These are phyloP conservation scores for Lanistes nyassanus DNA, from an alignment of 1,140 invertebrate genomes.

Conservation along the genomic window DNA sequence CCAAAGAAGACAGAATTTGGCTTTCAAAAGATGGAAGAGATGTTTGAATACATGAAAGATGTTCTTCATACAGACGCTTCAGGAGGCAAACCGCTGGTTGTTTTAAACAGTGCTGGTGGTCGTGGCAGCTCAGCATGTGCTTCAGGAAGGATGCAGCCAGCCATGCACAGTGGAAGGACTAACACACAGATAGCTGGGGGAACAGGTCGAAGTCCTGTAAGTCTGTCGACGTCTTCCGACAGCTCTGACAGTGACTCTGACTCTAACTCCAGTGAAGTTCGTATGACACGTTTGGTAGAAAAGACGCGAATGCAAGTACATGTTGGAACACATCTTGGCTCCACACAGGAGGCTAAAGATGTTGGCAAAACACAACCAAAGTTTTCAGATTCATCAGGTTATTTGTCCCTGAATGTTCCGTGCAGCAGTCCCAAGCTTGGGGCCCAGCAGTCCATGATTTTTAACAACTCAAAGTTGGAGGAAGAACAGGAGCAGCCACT, in stretches of 20 bases:
- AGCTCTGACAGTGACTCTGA: constrained; percentile 13
- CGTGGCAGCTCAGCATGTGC: too few relatives aligned
- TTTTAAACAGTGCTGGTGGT: too few relatives aligned
- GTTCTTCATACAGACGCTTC: too few relatives aligned
- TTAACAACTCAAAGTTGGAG: constrained; percentile 1
- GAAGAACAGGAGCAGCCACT: neutral
- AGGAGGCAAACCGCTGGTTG: too few relatives aligned
- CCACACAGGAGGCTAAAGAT: neutral
- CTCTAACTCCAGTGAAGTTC: constrained; percentile 8
- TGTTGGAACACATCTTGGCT: neutral
- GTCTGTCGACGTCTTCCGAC: neutral
- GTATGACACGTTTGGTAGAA: neutral
- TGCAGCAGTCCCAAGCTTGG: neutral
- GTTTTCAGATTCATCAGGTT: neutral
- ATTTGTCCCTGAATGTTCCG: constrained; percentile 5
- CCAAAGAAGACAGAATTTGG: neutral
- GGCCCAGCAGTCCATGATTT: constrained; percentile 3
- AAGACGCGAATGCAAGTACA: neutral
- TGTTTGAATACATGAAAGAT: neutral
- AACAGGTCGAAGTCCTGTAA: constrained; percentile 1
- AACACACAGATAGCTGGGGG: neutral
- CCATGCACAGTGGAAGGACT: neutral
- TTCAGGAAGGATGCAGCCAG: neutral
- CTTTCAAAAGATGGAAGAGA: neutral
- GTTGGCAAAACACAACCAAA: too few relatives aligned